Percentiles rank a stretch among this genome's conserved stretches.
Evolutionary conservation across 1,140 invertebrate genomes (phyloP).

Genomic region (Drosophila tristis): DNA sequence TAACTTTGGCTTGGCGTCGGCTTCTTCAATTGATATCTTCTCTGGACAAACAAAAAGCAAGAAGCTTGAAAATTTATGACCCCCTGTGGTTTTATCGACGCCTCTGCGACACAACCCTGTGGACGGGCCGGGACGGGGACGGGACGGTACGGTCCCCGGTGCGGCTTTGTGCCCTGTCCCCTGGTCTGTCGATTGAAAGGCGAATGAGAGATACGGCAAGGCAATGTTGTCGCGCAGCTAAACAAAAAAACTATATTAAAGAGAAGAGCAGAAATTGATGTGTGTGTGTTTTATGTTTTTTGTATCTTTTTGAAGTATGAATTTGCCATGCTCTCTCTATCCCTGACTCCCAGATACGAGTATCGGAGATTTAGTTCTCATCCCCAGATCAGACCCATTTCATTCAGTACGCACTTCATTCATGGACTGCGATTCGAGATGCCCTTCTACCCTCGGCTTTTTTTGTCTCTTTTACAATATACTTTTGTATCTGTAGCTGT

Average conservation of each 20-base stretch:
- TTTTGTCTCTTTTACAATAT: constrained; percentile 9
- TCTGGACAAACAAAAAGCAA: constrained; percentile 67
- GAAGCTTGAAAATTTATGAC: constrained; percentile 81
- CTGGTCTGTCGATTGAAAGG: constrained; percentile 64
- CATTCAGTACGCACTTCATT: constrained; percentile 75
- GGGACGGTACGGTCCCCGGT: constrained; percentile 21
- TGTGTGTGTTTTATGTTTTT: constrained; percentile 2
- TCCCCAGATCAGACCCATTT: constrained; percentile 69
- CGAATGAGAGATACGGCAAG: constrained; percentile 61
- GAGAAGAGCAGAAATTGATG: constrained; percentile 6
- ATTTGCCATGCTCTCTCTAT: constrained; percentile 31
- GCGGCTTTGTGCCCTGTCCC: constrained; percentile 19
- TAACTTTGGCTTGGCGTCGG: constrained; percentile 64
- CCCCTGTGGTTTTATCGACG: constrained; percentile 80
- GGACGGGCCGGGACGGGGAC: background rate
- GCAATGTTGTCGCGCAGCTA: constrained; percentile 30
- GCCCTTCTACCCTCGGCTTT: constrained; percentile 26
- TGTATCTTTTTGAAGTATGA: constrained; percentile 44
- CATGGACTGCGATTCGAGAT: constrained; percentile 62
- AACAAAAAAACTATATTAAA: constrained; percentile 51
- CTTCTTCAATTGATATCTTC: constrained; percentile 71
- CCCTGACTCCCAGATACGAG: constrained; percentile 10
- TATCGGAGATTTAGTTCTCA: constrained; percentile 21
- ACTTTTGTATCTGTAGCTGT: constrained; percentile 10
- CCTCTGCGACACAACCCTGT: constrained; percentile 55